These are phyloP conservation scores for Drosophila asahinai DNA, from an alignment of 1,140 invertebrate genomes.

Conservation along the genomic window DNA sequence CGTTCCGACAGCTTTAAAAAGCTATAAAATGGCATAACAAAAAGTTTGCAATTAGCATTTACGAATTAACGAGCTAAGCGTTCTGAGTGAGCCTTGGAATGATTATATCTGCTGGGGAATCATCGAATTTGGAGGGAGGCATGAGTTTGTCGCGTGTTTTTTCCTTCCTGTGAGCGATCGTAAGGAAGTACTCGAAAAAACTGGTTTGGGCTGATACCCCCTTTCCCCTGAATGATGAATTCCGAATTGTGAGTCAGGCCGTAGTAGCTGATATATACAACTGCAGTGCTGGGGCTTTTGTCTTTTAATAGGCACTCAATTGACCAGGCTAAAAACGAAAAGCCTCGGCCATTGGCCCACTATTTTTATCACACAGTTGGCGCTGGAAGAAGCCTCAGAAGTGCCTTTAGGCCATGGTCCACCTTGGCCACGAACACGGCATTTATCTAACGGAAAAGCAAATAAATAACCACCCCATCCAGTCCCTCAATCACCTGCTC, in stretches of 20 bases:
- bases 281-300: constrained; percentile 21
- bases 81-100: constrained; percentile 60
- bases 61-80: constrained; percentile 53
- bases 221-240: not conserved
- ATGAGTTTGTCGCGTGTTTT: constrained; percentile 66
- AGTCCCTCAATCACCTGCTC: constrained; percentile 49
- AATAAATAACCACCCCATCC: constrained; percentile 19
- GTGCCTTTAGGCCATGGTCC: constrained; percentile 35
- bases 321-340: constrained; percentile 36
- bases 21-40: constrained; percentile 25
- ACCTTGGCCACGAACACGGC: constrained; percentile 8
- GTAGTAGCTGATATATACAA: constrained; percentile 31
- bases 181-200: constrained; percentile 60
- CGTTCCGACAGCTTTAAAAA: constrained; percentile 32
- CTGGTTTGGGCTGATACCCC: constrained; percentile 20
- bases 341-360: constrained; percentile 21
- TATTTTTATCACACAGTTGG: constrained; percentile 22
- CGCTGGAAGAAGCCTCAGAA: constrained; percentile 54
- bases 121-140: constrained; percentile 42
- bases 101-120: constrained; percentile 59
- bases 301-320: constrained; percentile 39
- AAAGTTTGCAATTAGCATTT: constrained; percentile 61
- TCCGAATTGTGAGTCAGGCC: constrained; percentile 28
- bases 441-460: constrained; percentile 37
- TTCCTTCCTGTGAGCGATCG: constrained; percentile 39